phyloP scores from a whole-genome alignment of 2,888 invertebrate species.

The Andrena chrysosceles region DNA sequence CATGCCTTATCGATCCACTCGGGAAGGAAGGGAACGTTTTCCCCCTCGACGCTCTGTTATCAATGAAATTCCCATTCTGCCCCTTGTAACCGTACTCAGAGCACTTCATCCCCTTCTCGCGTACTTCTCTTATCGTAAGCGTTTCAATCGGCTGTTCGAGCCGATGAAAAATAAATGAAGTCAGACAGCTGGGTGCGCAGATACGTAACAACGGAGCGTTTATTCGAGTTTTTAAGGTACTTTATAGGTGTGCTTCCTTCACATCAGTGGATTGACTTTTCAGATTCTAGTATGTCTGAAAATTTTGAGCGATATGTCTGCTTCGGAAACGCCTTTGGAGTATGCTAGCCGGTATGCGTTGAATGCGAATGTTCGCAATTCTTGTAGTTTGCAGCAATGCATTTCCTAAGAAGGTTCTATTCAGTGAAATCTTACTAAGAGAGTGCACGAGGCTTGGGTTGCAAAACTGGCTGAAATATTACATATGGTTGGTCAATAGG shows the following conservation, averaged over 20 bases:
- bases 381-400: too few relatives aligned
- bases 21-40: slow-evolving; percentile 48
- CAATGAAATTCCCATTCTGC: slow-evolving; percentile 56
- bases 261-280: too few relatives aligned
- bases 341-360: too few relatives aligned
- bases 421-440: too few relatives aligned
- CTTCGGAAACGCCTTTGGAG: too few relatives aligned
- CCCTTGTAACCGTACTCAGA: slow-evolving; percentile 48
- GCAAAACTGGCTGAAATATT: too few relatives aligned
- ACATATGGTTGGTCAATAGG: too few relatives aligned
- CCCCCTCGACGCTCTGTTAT: slow-evolving; percentile 52
- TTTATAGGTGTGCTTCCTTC: background rate
- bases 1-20: slow-evolving; percentile 58
- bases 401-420: too few relatives aligned
- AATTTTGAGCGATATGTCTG: too few relatives aligned
- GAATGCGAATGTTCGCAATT: too few relatives aligned
- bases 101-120: slow-evolving; percentile 36
- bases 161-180: slow-evolving; percentile 36
- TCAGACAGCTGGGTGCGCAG: background rate
- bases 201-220: background rate
- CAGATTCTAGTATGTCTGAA: too few relatives aligned
- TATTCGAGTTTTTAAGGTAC: background rate
- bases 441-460: too few relatives aligned
- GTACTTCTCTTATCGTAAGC: slow-evolving; percentile 37
- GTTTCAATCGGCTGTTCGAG: slow-evolving; percentile 14